These are phyloP conservation scores for Meloidogyne exigua DNA, from an alignment of 1,140 invertebrate species.

Conservation along the genomic window DNA sequence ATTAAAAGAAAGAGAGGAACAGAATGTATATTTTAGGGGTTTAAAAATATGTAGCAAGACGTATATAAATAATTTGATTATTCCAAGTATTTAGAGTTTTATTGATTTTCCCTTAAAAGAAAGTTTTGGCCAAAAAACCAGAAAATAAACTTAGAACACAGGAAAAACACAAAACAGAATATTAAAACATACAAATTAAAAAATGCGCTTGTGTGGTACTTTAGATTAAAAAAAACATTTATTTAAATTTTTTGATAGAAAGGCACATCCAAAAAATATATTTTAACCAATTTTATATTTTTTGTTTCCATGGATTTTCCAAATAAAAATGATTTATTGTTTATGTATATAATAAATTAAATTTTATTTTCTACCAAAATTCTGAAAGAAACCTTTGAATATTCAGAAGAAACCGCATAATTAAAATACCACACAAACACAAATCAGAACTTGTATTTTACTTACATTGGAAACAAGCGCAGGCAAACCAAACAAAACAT, in stretches of 20 bases:
- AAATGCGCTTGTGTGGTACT: neutral
- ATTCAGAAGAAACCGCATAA: no score
- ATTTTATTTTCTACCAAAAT: no score
- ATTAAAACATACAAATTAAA: neutral
- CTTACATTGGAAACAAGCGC: no score
- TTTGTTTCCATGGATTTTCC: neutral
- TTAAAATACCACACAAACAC: no score
- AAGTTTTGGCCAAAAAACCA: neutral
- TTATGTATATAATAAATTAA: neutral
- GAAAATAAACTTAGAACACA: neutral
- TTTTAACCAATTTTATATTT: no score
- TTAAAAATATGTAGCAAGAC: neutral
- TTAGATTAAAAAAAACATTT: neutral
- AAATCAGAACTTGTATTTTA: no score
- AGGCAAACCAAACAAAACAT: no score
- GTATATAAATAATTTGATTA: neutral
- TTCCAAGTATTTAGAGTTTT: neutral
- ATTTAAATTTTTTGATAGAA: neutral
- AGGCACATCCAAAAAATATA: neutral
- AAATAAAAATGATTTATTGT: neutral
- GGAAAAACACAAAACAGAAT: neutral
- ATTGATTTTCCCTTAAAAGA: no score
- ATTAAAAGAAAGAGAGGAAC: neutral
- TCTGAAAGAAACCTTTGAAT: no score
- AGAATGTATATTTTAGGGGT: neutral